Evolutionary conservation across 2,888 invertebrate species (phyloP).

Genomic region (Fissipunctia ypsillon): DNA sequence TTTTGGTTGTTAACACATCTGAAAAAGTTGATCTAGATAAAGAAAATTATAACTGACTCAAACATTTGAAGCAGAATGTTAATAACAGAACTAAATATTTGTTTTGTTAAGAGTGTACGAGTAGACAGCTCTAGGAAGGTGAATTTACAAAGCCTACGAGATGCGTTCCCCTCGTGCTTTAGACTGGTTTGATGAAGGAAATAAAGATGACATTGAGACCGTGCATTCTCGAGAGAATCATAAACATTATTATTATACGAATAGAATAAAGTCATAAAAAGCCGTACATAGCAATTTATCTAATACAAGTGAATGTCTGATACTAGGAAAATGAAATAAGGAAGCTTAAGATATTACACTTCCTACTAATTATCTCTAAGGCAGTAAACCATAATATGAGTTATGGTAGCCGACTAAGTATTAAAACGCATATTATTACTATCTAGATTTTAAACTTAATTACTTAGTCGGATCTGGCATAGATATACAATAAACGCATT

Average conservation of each 20-base stretch:
- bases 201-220: constrained; percentile 29
- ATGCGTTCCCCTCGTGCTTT: background rate
- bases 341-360: constrained; percentile 55
- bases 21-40: constrained; percentile 51
- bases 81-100: background rate
- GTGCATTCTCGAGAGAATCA: constrained; percentile 2
- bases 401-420: constrained; percentile 36
- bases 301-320: constrained; percentile 45
- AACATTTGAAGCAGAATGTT: constrained; percentile 8
- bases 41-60: constrained; percentile 20
- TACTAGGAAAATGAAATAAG: constrained; percentile 55
- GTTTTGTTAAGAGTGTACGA: background rate
- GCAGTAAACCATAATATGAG: constrained; percentile 38
- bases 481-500: constrained; percentile 39
- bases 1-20: constrained; percentile 13
- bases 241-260: constrained; percentile 34
- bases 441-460: constrained; percentile 40
- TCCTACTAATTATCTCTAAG: constrained; percentile 55
- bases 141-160: background rate
- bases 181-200: constrained; percentile 24
- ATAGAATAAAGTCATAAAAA: constrained; percentile 46
- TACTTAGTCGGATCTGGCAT: constrained; percentile 13
- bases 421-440: constrained; percentile 27
- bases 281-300: constrained; percentile 31
- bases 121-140: constrained; percentile 1